Evolutionary conservation across 2,888 invertebrate species (phyloP).

Genomic region (Patella pellucida): DNA sequence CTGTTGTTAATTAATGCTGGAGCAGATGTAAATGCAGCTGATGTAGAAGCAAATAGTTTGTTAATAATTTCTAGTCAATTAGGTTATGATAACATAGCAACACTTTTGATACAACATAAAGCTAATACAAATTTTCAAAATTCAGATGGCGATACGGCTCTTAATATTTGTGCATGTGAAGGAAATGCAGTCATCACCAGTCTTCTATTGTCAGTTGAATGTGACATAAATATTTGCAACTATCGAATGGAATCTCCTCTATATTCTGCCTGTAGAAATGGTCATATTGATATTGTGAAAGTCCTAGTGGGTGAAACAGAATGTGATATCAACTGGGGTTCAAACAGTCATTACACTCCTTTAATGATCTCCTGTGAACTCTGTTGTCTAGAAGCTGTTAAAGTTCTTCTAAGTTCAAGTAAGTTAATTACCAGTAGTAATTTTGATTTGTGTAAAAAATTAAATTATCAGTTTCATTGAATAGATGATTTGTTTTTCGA

Average conservation of each 20-base stretch:
- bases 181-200: conserved; percentile 51
- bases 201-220: conserved; percentile 48
- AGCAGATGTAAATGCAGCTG: conserved; percentile 60
- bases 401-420: conserved; percentile 39
- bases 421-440: too few relatives aligned
- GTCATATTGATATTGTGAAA: conserved; percentile 28
- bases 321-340: conserved; percentile 46
- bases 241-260: conserved; percentile 38
- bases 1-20: conserved; percentile 56
- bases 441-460: too few relatives aligned
- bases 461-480: too few relatives aligned
- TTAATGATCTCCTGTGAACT: conserved; percentile 55
- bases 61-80: conserved; percentile 62
- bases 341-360: conserved; percentile 53
- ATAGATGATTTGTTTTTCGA: too few relatives aligned
- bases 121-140: conserved; percentile 62
- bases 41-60: conserved; percentile 62
- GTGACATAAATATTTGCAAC: conserved; percentile 32
- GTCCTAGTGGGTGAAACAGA: conserved; percentile 27
- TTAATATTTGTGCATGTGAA: conserved; percentile 59
- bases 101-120: conserved; percentile 53
- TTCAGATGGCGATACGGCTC: conserved; percentile 56
- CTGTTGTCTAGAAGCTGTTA: conserved; percentile 51
- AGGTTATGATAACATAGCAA: conserved; percentile 49
- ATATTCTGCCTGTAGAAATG: conserved; percentile 34